Percentiles rank a stretch among this genome's conserved stretches.
These are phyloP conservation scores for Lasius platythorax DNA, from an alignment of 2,888 invertebrate genomes.

Conservation along the genomic window DNA sequence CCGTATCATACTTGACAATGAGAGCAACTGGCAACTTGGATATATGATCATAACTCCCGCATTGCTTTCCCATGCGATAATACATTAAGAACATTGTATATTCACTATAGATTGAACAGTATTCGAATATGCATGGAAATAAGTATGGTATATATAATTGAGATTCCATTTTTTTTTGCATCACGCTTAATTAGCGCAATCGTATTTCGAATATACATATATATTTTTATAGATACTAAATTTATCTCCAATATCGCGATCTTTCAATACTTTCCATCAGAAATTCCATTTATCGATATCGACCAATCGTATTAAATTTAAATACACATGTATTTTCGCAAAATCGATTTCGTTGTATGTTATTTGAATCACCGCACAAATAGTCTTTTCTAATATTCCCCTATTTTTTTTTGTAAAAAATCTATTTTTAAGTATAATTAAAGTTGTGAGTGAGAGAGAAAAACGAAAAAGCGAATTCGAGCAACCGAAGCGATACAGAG, in stretches of 20 bases:
- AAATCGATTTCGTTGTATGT: not conserved
- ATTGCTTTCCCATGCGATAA: conserved; percentile 10
- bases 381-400: not conserved
- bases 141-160: not conserved
- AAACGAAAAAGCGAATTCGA: not conserved
- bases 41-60: conserved; percentile 38
- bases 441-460: not conserved
- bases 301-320: not conserved
- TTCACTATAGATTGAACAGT: not conserved
- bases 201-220: not conserved
- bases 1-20: conserved; percentile 64
- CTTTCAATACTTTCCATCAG: not conserved
- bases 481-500: not conserved
- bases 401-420: not conserved
- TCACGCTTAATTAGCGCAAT: not conserved
- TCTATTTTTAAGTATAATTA: not conserved
- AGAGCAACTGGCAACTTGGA: conserved; percentile 52
- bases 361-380: not conserved
- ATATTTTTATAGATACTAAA: not conserved
- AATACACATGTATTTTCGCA: not conserved
- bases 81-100: conserved; percentile 13
- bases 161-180: not conserved
- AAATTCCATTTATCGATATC: not conserved
- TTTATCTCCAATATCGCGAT: not conserved
- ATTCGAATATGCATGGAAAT: not conserved